phyloP scores from a whole-genome alignment of 2,113 vertebrate genomes.

The Baryphthengus martii region DNA sequence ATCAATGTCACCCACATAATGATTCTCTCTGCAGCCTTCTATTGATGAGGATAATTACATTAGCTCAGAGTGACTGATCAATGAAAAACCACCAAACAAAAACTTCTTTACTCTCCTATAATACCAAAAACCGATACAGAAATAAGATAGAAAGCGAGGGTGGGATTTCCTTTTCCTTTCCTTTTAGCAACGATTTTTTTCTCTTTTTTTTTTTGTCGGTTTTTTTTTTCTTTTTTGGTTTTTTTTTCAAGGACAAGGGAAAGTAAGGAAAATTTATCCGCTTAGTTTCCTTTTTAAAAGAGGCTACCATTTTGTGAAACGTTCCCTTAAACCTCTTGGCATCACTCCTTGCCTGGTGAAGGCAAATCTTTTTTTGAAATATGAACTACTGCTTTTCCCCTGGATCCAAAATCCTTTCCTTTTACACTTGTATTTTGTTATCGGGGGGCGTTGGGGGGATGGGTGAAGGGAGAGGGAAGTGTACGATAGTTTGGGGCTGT shows the following conservation, averaged over 20 bases:
- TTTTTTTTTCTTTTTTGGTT: too few relatives aligned
- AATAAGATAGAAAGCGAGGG: constrained; percentile 73
- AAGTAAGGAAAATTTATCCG: constrained; percentile 53
- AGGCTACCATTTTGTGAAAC: constrained; percentile 55
- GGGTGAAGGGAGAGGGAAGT: neutral
- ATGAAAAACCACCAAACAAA: constrained; percentile 95
- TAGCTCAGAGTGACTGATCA: constrained; percentile 99
- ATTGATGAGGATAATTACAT: constrained; percentile 99
- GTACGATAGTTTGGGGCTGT: neutral
- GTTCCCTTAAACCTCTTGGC: constrained; percentile 32
- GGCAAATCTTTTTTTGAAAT: constrained; percentile 31
- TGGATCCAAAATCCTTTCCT: neutral
- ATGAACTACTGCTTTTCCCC: neutral
- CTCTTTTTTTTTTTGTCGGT: neutral
- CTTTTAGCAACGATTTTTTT: constrained; percentile 26
- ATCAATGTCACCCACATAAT: constrained; percentile 99
- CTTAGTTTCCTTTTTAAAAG: constrained; percentile 32
- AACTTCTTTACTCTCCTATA: constrained; percentile 92
- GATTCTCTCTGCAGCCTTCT: constrained; percentile 99
- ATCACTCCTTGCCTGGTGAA: constrained; percentile 27
- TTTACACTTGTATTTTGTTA: neutral
- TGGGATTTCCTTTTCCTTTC: constrained; percentile 63
- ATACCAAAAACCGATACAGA: constrained; percentile 82
- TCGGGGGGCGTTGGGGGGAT: too few relatives aligned
- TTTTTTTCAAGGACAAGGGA: neutral